Base-by-base conservation (phyloP, 2,888 invertebrate species). In the Apotomis betuletana region DNA sequence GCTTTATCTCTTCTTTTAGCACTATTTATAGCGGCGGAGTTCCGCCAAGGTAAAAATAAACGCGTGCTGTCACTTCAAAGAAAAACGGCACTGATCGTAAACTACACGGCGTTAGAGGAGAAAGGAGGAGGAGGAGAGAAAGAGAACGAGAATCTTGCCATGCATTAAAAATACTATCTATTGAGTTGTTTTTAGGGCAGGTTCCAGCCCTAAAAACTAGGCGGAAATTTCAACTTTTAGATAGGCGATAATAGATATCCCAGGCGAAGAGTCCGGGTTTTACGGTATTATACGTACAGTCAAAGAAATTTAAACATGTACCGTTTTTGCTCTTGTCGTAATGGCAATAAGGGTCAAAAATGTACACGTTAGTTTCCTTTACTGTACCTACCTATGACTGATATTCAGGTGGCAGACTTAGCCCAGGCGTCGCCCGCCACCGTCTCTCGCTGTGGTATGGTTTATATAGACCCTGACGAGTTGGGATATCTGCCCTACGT, bases 391-490 rank as follows among this genome's bases (percentile, higher is more conserved):
- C 27, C 27, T 27, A 27, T 27, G 27, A 27, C 6, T 41, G 6
- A 6, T 41, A 60, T 64, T 9, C 46, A 93, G 93, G 96, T 96
- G 8, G 96, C 96, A 81, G 98, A 98, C 87, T 90, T 98, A 68
- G 94, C 97, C 0, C 98, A 98, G 85, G 98, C 98, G 0, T 98
- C 98, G 0, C 98, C 98, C 0, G 98, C 98, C 0, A 98, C 98
- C 0, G 98, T 98, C 4, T 95, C 95, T 0, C 95, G 95, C 36
- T 96, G 96, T 78, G 98, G 98, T 63, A 98, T 98, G 98, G 98
- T 98, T 2, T 98, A 97, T 85, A 95, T 98, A 8, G 98, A 98
- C 85, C 95, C 98, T 0, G 94, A 95, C 3, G 97, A 98, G 81
- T 90, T 98, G 62, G 96, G 96, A 64, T 98, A 97, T 95, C 83